Evolutionary conservation across 2,113 vertebrate genomes (phyloP), one percentile per base, ranked within the genome.

Genomic region (Atrichornis clamosus): DNA sequence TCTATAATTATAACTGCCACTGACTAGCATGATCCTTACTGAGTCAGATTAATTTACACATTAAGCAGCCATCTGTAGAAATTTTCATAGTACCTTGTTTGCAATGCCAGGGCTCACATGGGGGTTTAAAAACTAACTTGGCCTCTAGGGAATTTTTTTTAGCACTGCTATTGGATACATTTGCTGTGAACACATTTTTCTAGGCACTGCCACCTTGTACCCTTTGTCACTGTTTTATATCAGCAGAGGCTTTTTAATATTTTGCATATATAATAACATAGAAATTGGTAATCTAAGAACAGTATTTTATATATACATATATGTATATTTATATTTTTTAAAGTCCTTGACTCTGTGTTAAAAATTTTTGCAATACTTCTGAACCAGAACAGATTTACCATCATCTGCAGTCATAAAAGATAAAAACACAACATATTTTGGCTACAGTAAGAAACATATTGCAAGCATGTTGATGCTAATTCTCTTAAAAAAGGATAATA

Each of bases 41-140:
- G 95, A 98, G 84, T 97, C 95, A 96, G 96, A 97, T 97, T 98
- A 97, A 97, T 97, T 98, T 97, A 96, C 95, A 97, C 96, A 96
- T 97, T 97, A 97, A 97, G 93, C 96, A 97, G 88, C 97, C 97
- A 97, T 98, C 97, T 98, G 97, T 95, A 97, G 97, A 95, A 96
- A 95, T 96, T 86, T 95, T 98, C 53, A 14, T 95, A 95, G 92
- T 90, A 96, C 85, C 84, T 97, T 92, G 10, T 97, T 96, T 95
- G 85, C 72, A 75, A 58, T 74, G 81, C 87, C 72, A 73, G 81
- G 39, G 33, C 89, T 96, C 93, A 88, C 80, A 88, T 41, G 16
- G 69, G 94, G 81, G 96, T 97, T 97, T 58, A 82, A 70, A 95
- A 96, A 94, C 70, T 84, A 90, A 78, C 59, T 84, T 96, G 75